Conservation (phyloP, 2,797 vertebrate genomes). For the Erpetoichthys calabaricus region DNA sequence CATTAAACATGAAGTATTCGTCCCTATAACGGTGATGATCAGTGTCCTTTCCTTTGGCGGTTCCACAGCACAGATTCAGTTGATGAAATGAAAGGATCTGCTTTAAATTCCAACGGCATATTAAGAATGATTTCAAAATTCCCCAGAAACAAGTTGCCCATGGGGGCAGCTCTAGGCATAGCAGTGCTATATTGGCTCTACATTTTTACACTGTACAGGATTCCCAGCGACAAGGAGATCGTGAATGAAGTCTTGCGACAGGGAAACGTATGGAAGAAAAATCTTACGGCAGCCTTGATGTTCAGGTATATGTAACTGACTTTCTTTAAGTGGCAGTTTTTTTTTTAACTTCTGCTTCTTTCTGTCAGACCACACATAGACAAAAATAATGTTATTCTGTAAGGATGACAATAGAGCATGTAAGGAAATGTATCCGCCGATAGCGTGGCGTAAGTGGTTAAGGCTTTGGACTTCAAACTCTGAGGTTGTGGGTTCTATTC, state of each 20-base stretch:
- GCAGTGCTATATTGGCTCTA: constrained; percentile 90
- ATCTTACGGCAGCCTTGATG: constrained; percentile 56
- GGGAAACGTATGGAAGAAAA: constrained; percentile 63
- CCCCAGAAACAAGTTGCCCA: constrained; percentile 64
- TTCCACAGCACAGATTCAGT: background rate
- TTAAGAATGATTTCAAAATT: constrained; percentile 54
- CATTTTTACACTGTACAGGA: constrained; percentile 68
- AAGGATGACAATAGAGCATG: too few species aligned
- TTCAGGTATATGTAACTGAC: constrained; percentile 62
- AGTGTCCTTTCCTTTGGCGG: too few species aligned
- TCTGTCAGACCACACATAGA: too few species aligned
- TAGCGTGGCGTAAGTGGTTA: too few species aligned
- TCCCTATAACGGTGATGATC: background rate
- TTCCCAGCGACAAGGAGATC: constrained; percentile 74
- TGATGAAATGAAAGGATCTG: background rate
- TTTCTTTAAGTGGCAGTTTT: too few species aligned
- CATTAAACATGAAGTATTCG: background rate
- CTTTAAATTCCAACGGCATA: constrained; percentile 1
- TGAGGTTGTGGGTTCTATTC: too few species aligned
- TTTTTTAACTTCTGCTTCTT: too few species aligned
- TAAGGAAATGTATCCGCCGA: too few species aligned
- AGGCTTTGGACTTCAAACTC: too few species aligned
- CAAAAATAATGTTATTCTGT: too few species aligned
- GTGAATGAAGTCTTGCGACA: constrained; percentile 74
- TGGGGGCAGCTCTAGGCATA: constrained; percentile 71